Percentiles rank a stretch among this genome's conserved stretches.
Evolutionary conservation across 1,140 invertebrate species (phyloP).

Genomic region (Tetranychus urticae): DNA sequence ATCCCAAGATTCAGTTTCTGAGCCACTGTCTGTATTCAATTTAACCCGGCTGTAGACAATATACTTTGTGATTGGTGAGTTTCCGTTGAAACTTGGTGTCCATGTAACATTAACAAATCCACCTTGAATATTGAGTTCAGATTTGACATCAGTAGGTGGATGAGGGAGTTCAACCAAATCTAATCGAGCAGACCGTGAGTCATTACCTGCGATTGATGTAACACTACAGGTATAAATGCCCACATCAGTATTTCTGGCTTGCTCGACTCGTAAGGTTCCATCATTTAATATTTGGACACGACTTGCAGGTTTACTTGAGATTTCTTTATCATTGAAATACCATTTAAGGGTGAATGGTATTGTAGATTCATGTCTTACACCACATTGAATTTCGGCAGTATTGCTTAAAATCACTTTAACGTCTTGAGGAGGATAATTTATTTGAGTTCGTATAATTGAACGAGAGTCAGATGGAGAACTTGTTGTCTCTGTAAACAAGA

Average conservation of each 20-base stretch:
- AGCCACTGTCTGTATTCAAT: background rate
- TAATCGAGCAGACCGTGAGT: conserved; percentile 53
- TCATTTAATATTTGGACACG: conserved; percentile 19
- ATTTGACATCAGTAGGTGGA: conserved; percentile 59
- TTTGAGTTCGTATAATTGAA: conserved; percentile 63
- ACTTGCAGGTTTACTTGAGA: background rate
- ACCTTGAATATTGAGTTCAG: conserved; percentile 27
- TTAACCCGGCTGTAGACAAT: conserved; percentile 57
- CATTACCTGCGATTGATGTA: conserved; percentile 64
- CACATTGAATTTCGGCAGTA: conserved; percentile 70
- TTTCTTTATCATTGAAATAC: conserved; percentile 36
- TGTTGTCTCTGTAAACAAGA: too few species aligned
- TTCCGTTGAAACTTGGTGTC: conserved; percentile 87
- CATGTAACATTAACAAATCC: conserved; percentile 63
- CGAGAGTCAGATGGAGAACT: background rate
- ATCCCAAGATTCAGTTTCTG: background rate
- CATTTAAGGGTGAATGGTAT: conserved; percentile 74
- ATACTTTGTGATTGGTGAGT: conserved; percentile 76
- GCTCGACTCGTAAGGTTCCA: conserved; percentile 24
- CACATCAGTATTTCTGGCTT: conserved; percentile 26
- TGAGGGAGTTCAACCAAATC: conserved; percentile 82
- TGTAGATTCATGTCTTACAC: conserved; percentile 67
- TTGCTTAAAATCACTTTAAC: conserved; percentile 64
- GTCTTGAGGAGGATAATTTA: conserved; percentile 59
- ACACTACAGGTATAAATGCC: conserved; percentile 34